Base-by-base conservation (phyloP, 1,140 invertebrate species). In the Piezodorus guildinii region DNA sequence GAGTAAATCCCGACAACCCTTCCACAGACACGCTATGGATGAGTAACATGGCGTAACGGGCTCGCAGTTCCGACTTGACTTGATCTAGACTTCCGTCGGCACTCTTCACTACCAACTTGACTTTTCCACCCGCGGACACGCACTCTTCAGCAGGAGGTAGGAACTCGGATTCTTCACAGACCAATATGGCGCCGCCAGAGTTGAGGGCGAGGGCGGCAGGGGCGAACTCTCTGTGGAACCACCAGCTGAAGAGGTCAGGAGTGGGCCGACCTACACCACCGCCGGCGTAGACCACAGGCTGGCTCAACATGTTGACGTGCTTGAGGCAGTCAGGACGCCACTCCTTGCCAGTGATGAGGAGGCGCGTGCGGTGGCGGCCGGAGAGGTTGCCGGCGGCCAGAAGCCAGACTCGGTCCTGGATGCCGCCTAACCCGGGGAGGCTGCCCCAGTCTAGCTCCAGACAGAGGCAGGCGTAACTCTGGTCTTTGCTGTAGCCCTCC, bases 261-360 rank as follows among this genome's bases (percentile, higher is more conserved):
- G 78, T 79, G 0, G 78, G 68, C 0, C 70, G 70, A 6, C 77
- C 78, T 9, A 74, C 74, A 12, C 78, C 78, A 4, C 78, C 79
- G 1, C 78, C 77, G 0, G 78, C 79, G 64, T 80, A 80, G 9
- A 80, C 74, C 0, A 80, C 78, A 8, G 79, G 78, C 58, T 80
- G 78, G 43, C 73, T 79, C 5, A 79, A 60, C 77, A 79, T 79
- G 69, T 80, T 79, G n/a, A 80, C 78, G 39, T 72, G 69, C 21
- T 73, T 70, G 9, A 80, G 65, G 69, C 78, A 79, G 15, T 71
- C 68, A 0, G 78, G 79, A 34, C 77, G 70, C 77, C 78, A 80
- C 63, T 77, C 69, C 23, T 73, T 74, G 6, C 78, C 78, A 0
- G 77, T 74, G 0, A 79, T 77, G 60, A 80, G 69, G 1, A 80